Conservation (phyloP, 2,888 invertebrate species). For the Dascillus cervinus region DNA sequence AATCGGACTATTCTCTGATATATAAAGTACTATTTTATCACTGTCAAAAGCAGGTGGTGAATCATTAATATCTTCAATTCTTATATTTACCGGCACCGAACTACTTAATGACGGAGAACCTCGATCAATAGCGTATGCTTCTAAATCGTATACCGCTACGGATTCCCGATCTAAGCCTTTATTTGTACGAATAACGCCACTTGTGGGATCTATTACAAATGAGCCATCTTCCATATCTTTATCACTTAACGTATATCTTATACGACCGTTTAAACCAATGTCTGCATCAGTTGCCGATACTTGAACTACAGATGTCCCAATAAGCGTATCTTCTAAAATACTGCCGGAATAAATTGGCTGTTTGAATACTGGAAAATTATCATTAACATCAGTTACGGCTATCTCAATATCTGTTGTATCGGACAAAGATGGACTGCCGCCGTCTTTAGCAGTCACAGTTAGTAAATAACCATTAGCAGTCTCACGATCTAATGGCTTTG, state of each 20-base stretch:
- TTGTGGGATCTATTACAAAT: conserved; percentile 86
- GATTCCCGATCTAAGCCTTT: conserved; percentile 88
- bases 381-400: conserved; percentile 91
- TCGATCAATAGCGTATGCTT: conserved; percentile 82
- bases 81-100: conserved; percentile 65
- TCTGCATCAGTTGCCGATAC: conserved; percentile 80
- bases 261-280: conserved; percentile 77
- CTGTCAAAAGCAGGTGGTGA: conserved; percentile 85
- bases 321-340: conserved; percentile 80
- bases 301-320: conserved; percentile 70
- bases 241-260: conserved; percentile 68
- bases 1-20: conserved; percentile 93
- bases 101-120: conserved; percentile 52
- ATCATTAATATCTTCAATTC: conserved; percentile 83
- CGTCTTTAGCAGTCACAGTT: conserved; percentile 88
- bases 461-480: conserved; percentile 71
- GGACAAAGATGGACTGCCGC: conserved; percentile 81
- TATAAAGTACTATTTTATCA: conserved; percentile 79
- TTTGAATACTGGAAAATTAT: conserved; percentile 84
- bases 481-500: conserved; percentile 80
- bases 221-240: conserved; percentile 77
- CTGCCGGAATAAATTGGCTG: conserved; percentile 73
- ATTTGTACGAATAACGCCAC: conserved; percentile 85
- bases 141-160: conserved; percentile 73
- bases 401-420: conserved; percentile 96